These are phyloP conservation scores for Halcyon leucocephala DNA, from an alignment of 2,797 vertebrate species.

Conservation along the genomic window DNA sequence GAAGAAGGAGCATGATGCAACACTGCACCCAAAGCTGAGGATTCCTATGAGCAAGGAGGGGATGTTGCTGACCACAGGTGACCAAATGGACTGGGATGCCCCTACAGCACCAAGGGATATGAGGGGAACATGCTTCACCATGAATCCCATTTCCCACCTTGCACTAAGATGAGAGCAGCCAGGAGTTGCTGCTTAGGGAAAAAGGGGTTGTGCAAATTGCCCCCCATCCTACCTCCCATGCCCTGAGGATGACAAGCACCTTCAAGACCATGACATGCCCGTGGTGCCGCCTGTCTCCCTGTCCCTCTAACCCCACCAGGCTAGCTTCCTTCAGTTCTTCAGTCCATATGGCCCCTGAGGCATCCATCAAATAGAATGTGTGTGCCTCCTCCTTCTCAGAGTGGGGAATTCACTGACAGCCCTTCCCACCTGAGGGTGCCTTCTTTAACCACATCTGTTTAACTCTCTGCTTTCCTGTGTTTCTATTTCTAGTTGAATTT, in stretches of 20 bases:
- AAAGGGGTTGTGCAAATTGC: not conserved
- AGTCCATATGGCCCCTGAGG: not conserved
- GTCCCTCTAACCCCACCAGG: not conserved
- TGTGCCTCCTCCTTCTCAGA: not conserved
- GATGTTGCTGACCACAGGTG: conserved; percentile 77
- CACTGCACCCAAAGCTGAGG: conserved; percentile 55
- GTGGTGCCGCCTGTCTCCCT: not conserved
- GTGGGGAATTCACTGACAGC: not conserved
- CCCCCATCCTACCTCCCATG: not conserved
- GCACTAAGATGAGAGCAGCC: not conserved
- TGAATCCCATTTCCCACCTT: not conserved
- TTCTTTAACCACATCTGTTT: not conserved
- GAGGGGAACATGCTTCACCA: not conserved
- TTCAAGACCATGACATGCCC: not conserved
- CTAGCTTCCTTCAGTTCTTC: not conserved
- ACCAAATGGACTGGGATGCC: not conserved
- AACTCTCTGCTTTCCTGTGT: not conserved
- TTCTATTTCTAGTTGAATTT: conserved; percentile 81
- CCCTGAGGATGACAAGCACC: not conserved
- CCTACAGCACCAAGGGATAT: not conserved
- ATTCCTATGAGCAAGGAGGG: conserved; percentile 80
- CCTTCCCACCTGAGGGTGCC: not conserved
- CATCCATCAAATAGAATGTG: not conserved
- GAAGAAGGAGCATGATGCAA: not conserved
- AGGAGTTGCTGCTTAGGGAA: not conserved